Evolutionary conservation across 2,113 vertebrate genomes (phyloP).

Genomic region (Boleophthalmus pectinirostris): DNA sequence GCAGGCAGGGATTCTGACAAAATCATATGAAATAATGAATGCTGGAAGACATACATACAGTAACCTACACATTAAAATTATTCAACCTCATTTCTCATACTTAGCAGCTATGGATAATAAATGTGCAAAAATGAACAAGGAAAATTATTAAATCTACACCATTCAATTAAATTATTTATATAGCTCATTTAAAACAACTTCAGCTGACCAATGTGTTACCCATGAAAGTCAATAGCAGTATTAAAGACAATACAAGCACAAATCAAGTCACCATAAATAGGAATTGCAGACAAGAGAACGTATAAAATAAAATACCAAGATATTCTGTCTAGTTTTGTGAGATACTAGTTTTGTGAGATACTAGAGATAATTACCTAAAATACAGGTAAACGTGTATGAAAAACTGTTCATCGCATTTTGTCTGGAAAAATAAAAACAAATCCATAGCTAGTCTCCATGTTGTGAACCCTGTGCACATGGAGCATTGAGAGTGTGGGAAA

Average conservation of each 20-base stretch:
- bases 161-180: too few species aligned
- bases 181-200: too few species aligned
- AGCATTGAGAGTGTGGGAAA: conserved; percentile 76
- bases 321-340: too few species aligned
- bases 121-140: not conserved
- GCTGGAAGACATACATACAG: too few species aligned
- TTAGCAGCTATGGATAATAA: not conserved
- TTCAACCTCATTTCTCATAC: not conserved
- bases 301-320: too few species aligned
- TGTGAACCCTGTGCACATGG: conserved; percentile 60
- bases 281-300: too few species aligned
- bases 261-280: too few species aligned
- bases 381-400: not conserved
- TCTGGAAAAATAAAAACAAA: conserved; percentile 1
- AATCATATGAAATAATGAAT: not conserved
- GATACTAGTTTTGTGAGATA: not conserved
- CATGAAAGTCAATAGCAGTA: too few species aligned
- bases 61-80: not conserved
- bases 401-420: not conserved
- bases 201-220: too few species aligned
- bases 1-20: not conserved
- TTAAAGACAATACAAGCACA: too few species aligned
- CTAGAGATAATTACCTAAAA: not conserved
- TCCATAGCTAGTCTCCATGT: conserved; percentile 29
- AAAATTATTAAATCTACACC: not conserved